Percentiles rank a stretch among this genome's conserved stretches.
These are phyloP conservation scores for Mythimna pallens DNA, from an alignment of 2,888 invertebrate species.

Conservation along the genomic window DNA sequence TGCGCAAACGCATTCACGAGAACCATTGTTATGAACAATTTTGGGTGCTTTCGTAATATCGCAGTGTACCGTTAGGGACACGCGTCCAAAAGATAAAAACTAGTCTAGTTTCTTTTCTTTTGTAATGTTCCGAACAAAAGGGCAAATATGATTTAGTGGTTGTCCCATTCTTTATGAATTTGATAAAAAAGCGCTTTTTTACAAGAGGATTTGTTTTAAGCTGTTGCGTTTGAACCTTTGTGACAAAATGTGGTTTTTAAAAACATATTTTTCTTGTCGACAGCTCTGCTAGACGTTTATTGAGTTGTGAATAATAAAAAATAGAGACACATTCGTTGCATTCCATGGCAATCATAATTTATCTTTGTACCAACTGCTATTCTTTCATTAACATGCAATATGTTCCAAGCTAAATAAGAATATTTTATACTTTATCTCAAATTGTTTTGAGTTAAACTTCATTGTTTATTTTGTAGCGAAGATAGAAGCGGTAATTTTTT, in stretches of 20 bases:
- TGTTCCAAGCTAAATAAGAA: conserved; percentile 36
- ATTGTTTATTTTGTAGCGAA: conserved; percentile 78
- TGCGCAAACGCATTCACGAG: conserved; percentile 86
- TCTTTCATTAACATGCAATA: conserved; percentile 48
- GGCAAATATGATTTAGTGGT: conserved; percentile 85
- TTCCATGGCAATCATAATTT: conserved; percentile 36
- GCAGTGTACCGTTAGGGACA: conserved; percentile 84
- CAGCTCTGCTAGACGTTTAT: conserved; percentile 36
- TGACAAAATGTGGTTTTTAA: conserved; percentile 47
- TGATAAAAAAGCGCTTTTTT: conserved; percentile 48
- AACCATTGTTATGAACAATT: conserved; percentile 81
- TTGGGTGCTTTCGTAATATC: conserved; percentile 80
- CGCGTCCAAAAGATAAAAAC: conserved; percentile 82
- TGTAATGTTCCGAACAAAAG: conserved; percentile 82
- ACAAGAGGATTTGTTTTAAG: conserved; percentile 52
- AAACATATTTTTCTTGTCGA: conserved; percentile 45
- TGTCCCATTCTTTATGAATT: conserved; percentile 73
- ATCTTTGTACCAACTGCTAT: conserved; percentile 30
- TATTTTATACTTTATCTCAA: conserved; percentile 68
- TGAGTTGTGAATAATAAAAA: conserved; percentile 54
- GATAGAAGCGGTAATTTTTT: conserved; percentile 70
- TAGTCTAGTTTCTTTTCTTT: conserved; percentile 82
- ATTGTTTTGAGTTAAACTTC: conserved; percentile 71
- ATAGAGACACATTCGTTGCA: conserved; percentile 30
- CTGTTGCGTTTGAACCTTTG: conserved; percentile 48